Evolutionary conservation across 2,113 vertebrate species (phyloP).

Genomic region (Petaurus breviceps): DNA sequence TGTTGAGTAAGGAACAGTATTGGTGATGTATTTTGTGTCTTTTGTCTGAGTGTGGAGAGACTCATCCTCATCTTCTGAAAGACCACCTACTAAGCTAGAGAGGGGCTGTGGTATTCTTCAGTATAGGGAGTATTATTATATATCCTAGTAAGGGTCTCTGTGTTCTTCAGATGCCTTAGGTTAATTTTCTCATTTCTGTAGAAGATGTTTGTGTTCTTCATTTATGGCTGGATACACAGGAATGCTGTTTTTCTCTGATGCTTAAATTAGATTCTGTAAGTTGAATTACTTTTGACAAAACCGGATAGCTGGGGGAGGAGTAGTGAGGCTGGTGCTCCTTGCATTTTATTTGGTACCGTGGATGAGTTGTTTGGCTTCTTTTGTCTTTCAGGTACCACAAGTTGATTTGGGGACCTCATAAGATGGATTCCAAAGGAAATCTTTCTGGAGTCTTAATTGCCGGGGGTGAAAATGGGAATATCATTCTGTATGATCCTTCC

Average conservation of each 20-base stretch:
- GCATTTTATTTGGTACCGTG: constrained; percentile 28
- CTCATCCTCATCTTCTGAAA: not conserved
- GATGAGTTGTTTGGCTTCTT: constrained; percentile 25
- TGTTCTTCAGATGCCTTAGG: not conserved
- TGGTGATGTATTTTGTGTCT: not conserved
- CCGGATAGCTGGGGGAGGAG: not conserved
- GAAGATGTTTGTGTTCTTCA: not conserved
- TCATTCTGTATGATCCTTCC: constrained; percentile 94
- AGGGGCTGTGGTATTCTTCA: not conserved
- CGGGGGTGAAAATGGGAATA: constrained; percentile 95
- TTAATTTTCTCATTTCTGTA: not conserved
- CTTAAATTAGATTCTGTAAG: constrained; percentile 8
- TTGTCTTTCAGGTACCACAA: constrained; percentile 93
- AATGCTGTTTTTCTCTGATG: not conserved
- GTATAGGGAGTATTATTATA: not conserved
- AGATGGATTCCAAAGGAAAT: constrained; percentile 80
- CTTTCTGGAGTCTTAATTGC: constrained; percentile 93
- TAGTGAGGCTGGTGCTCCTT: not conserved
- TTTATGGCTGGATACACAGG: not conserved
- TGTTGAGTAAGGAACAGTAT: not conserved
- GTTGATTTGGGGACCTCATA: constrained; percentile 94
- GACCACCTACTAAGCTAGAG: not conserved
- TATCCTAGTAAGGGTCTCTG: not conserved
- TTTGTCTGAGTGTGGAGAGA: not conserved
- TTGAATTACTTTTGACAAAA: constrained; percentile 35